Percentiles rank a stretch among this genome's conserved stretches.
phyloP scores from a whole-genome alignment of 2,797 vertebrate species.

The Hipposideros larvatus region DNA sequence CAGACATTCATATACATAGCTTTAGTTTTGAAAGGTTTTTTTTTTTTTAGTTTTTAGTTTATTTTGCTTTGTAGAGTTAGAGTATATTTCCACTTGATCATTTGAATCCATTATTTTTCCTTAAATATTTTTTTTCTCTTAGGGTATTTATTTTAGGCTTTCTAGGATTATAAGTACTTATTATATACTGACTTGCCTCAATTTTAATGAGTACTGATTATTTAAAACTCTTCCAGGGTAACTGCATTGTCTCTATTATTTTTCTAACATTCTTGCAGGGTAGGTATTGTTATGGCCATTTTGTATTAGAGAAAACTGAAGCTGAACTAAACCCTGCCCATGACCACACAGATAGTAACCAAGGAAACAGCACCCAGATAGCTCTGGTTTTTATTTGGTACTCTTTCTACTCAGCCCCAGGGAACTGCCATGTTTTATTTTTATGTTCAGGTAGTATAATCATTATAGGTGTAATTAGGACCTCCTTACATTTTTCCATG shows the following conservation, averaged over 20 bases:
- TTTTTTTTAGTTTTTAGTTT: too few species aligned
- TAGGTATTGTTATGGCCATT: neutral
- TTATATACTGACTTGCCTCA: neutral
- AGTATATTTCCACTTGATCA: neutral
- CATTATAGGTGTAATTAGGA: neutral
- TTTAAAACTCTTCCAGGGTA: neutral
- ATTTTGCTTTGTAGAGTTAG: neutral
- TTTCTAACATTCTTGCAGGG: neutral
- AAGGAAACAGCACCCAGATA: neutral
- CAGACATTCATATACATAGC: rapidly evolving
- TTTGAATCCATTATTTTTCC: neutral
- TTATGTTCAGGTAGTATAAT: neutral
- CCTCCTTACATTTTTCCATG: neutral
- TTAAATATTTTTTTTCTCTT: neutral
- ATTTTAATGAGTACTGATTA: neutral
- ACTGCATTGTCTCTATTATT: neutral
- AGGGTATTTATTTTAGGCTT: neutral
- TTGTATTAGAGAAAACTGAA: neutral
- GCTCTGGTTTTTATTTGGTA: neutral
- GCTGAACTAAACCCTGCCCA: neutral
- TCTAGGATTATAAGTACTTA: neutral
- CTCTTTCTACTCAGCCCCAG: neutral
- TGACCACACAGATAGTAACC: rapidly evolving
- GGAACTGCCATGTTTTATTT: neutral
- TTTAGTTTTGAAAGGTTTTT: neutral